Evolutionary conservation across 2,888 invertebrate species (phyloP), one percentile per base, ranked within the genome.

Genomic region (Orthosia incerta): DNA sequence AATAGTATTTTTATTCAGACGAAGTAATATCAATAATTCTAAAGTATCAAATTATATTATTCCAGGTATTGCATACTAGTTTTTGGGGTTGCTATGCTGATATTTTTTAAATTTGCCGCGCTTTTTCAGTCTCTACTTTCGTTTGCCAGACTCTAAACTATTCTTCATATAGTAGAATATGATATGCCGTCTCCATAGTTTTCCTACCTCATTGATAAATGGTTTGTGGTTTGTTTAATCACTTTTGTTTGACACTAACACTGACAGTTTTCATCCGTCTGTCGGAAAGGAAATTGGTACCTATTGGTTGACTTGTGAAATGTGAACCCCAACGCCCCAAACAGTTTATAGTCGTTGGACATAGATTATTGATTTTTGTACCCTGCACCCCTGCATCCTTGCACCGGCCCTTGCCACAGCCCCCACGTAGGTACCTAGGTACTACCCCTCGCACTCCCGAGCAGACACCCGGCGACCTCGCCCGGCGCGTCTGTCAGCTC

Each of bases 291-390:
- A 67, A 46, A 51, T 46, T 55, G 45, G 31, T 70, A 12, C 18
- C 0, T 45, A 61, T 56, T 64, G 63, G 45, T 72, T 78, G 57
- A 55, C 55, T 70, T 18, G 20, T 63, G 31, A 18, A 64, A 50
- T 68, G 80, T 46, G 53, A 69, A 75, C 65, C 65, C 53, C 57
- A 11, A 39, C 39, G 39, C 9, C 9, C 9, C 31, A 9, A 59
- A 53, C 31, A 18, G 65, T 62, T 55, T 74, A 45, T 53, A 57
- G 62, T 59, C 69, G 69, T 55, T 67, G 67, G 63, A 56, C 69
- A 55, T 67, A 67, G 59, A 48, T 60, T 79, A 79, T 79, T 63
- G 79, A 79, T 79, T 76, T 74, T 67, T 31, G 7, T 71, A 56
- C 50, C 53, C 61, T 74, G 64, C 69, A 74, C 75, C 61, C 63